Conservation (phyloP, 2,113 vertebrate genomes). For the Enhydra lutris region DNA sequence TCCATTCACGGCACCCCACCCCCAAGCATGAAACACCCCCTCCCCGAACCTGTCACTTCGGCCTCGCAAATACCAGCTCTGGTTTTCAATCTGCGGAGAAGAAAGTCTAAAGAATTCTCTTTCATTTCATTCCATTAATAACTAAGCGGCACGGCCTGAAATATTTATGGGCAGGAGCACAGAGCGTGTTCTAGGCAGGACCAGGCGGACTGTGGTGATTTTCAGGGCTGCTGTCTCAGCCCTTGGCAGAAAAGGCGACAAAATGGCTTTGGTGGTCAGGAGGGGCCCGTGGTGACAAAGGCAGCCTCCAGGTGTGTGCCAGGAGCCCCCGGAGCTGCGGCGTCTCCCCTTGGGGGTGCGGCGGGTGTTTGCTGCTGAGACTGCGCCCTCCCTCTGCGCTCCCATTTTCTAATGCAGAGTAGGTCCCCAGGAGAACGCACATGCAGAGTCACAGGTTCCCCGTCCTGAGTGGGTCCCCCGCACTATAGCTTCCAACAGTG, state of each 20-base stretch:
- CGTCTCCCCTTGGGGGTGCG: background rate
- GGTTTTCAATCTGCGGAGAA: slow-evolving; percentile 6
- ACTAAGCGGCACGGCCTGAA: slow-evolving; percentile 49
- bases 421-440: background rate
- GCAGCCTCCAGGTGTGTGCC: background rate
- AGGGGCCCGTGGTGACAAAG: background rate
- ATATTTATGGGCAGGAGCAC: slow-evolving; percentile 53
- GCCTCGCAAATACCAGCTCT: background rate
- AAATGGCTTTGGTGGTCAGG: background rate
- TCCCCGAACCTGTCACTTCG: background rate
- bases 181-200: background rate
- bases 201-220: accelerated
- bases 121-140: slow-evolving; percentile 68
- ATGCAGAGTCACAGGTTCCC: background rate
- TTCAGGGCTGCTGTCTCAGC: background rate
- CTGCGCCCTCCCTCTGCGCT: background rate
- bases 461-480: background rate
- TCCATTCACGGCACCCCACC: background rate
- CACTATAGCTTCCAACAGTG: background rate
- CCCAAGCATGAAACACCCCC: background rate
- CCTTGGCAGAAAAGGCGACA: background rate
- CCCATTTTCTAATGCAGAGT: accelerated
- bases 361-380: background rate
- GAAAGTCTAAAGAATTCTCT: slow-evolving; percentile 57
- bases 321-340: accelerated